These are phyloP conservation scores for Phallusia fumigata DNA, from an alignment of 23 tunicate species.

Conservation along the genomic window DNA sequence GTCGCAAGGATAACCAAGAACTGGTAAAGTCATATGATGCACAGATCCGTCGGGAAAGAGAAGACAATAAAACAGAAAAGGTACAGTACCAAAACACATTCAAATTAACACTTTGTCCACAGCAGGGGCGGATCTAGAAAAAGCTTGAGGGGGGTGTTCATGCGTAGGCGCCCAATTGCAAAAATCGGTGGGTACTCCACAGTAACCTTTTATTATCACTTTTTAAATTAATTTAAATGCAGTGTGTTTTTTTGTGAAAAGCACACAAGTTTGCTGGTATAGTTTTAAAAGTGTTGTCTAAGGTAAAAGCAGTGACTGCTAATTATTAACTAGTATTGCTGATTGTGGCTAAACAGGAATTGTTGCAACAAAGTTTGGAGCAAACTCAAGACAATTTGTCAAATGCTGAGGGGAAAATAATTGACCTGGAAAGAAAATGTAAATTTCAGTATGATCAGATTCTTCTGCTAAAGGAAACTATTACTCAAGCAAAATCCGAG, in stretches of 20 bases:
- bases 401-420: constrained; percentile 27
- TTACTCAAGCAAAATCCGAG: constrained; percentile 68
- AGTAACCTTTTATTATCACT: no score
- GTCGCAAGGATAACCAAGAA: constrained; percentile 71
- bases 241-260: no score
- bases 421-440: constrained; percentile 64
- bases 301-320: no score
- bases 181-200: no score
- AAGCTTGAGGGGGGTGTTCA: no score
- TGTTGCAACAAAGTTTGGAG: constrained; percentile 33
- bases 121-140: no score
- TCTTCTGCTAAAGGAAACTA: constrained; percentile 40
- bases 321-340: no score
- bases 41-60: constrained; percentile 53
- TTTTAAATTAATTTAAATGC: no score
- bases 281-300: no score
- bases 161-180: no score
- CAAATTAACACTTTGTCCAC: no score
- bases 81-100: neutral
- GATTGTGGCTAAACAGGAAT: constrained; percentile 10
- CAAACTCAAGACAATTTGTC: constrained; percentile 35
- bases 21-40: constrained; percentile 51
- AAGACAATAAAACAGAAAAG: constrained; percentile 26
- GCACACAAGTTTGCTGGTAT: no score
- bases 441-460: constrained; percentile 52